Evolutionary conservation across 2,888 invertebrate species (phyloP), one percentile per base, ranked within the genome.

Genomic region (Pimpla rufipes): DNA sequence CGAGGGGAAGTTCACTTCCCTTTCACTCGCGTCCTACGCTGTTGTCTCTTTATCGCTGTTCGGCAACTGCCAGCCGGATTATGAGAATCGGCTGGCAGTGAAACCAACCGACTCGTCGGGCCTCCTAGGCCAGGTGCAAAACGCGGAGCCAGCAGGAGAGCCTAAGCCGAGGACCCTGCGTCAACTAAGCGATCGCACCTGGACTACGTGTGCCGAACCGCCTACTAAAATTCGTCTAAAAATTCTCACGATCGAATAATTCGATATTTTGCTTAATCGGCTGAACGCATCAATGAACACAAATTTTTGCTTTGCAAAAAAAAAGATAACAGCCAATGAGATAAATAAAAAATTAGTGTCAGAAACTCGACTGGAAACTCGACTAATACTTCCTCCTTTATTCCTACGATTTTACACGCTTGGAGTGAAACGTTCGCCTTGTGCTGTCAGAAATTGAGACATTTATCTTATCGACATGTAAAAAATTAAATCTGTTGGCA

Each of bases 111-210:
- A 35, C 18, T 50, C 50, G 57, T 66, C 71, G 75, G 18, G 7
- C 40, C 55, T n/a, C 70, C 21, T 55, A 67, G 75, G 45, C 83
- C 83, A 83, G 83, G 83, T 83, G 83, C 75, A 75, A 79, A 83
- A 76, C 57, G 75, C 71, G 11, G 59, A 70, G 18, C 62, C 23
- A 42, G 62, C 57, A 47, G 37, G 57, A 57, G 40, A 62, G 2
- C 21, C 52, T n/a, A 29, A 66, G 23, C 7, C n/a, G 3, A 40
- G 62, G 77, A 76, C 66, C 66, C 71, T 78, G 47, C 47, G 50
- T 71, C 29, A 29, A 5, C 29, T 29, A 37, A 40, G 47, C 13
- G n/a, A 29, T 29, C 45, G 67, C 83, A 83, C 83, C 83, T 83
- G 83, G 40, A 59, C 16, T 59, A 59, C 29, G 29, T 59, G 16